Conservation (phyloP, 2,113 vertebrate genomes). For the Enhydra lutris region DNA sequence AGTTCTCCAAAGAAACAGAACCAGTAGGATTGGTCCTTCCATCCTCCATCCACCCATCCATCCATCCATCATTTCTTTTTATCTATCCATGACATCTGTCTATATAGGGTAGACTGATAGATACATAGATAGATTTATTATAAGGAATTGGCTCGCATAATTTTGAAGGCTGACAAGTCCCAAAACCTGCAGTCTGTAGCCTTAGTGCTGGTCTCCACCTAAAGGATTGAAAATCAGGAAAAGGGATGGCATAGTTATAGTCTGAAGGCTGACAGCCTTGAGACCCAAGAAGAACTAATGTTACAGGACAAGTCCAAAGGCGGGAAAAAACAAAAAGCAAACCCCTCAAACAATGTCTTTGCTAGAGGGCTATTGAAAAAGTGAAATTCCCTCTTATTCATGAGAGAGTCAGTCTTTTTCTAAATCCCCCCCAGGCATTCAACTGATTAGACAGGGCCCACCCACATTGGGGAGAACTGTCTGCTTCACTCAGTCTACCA, state of each 20-base stretch:
- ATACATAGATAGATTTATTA: background rate
- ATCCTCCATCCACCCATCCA: too few species aligned
- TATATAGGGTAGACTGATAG: too few species aligned
- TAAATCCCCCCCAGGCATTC: background rate
- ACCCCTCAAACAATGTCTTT: background rate
- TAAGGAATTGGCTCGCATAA: background rate
- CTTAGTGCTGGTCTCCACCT: background rate
- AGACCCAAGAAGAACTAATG: too few species aligned
- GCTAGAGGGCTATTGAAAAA: background rate
- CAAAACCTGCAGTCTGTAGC: background rate
- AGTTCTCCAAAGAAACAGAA: background rate
- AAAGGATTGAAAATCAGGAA: background rate
- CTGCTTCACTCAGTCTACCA: background rate
- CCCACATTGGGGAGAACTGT: too few species aligned
- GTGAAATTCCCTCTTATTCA: background rate
- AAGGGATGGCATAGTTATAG: accelerated
- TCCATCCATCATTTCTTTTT: background rate
- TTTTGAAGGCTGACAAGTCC: background rate
- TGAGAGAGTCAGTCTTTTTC: background rate
- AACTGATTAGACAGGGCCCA: too few species aligned
- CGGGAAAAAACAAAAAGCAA: background rate
- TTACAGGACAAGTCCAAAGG: background rate
- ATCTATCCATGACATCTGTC: background rate
- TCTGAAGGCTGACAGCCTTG: background rate
- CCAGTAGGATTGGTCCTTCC: background rate